Evolutionary conservation across 2,888 invertebrate species (phyloP).

Genomic region (Capitulum mitella): DNA sequence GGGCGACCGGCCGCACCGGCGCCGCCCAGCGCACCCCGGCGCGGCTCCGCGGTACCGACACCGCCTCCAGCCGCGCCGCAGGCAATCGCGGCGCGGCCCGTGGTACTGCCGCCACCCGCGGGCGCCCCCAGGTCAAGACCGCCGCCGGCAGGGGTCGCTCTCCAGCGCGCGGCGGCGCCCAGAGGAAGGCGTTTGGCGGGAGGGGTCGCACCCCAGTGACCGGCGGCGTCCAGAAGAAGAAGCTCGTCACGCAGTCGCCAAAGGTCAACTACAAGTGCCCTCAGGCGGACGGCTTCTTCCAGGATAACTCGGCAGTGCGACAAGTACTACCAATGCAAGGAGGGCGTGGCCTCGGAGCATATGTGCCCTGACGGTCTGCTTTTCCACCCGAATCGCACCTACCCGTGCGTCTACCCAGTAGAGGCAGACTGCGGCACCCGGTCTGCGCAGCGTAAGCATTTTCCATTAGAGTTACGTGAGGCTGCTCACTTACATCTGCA

Average conservation of each 20-base stretch:
- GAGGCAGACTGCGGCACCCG: slow-evolving; percentile 37
- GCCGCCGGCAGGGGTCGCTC: too few species aligned
- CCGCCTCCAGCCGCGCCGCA: too few species aligned
- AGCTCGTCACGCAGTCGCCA: neutral
- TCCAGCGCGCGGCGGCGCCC: neutral
- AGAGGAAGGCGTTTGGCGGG: too few species aligned
- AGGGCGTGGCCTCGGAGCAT: slow-evolving; percentile 64
- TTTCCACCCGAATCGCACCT: slow-evolving; percentile 32
- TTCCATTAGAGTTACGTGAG: too few species aligned
- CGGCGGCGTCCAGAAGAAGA: neutral
- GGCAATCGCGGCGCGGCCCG: too few species aligned
- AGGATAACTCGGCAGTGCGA: slow-evolving; percentile 81
- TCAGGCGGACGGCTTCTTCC: slow-evolving; percentile 71
- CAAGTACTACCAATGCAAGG: slow-evolving; percentile 71
- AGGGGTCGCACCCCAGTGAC: too few species aligned
- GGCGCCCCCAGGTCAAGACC: neutral
- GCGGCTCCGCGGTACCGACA: too few species aligned
- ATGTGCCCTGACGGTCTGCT: slow-evolving; percentile 68
- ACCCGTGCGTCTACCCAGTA: slow-evolving; percentile 37
- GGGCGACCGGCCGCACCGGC: too few species aligned
- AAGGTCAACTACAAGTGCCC: slow-evolving; percentile 55
- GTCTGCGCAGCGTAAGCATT: slow-evolving; percentile 35
- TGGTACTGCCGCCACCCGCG: neutral
- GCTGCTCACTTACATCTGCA: too few species aligned
- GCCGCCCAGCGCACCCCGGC: too few species aligned